Conservation (phyloP, 1,140 invertebrate genomes). For the Aphidius ervi region DNA sequence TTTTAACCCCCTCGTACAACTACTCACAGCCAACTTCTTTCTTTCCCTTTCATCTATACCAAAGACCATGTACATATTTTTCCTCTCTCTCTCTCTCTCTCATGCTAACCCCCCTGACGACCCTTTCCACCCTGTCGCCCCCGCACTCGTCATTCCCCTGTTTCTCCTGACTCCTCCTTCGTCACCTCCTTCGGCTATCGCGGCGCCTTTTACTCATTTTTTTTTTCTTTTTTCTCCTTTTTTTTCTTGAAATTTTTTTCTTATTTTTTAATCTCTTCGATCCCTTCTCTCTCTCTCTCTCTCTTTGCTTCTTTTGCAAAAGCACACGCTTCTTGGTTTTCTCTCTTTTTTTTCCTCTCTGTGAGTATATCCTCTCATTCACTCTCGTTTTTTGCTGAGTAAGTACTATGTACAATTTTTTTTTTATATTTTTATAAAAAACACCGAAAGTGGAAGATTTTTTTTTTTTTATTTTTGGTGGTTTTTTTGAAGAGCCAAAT, state of each 20-base stretch:
- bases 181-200: conserved; percentile 21
- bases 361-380: too few species aligned
- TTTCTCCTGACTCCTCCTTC: conserved; percentile 19
- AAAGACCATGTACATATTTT: not conserved
- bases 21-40: too few species aligned
- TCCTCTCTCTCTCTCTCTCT: conserved; percentile 19
- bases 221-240: conserved; percentile 1
- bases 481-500: too few species aligned
- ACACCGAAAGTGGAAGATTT: too few species aligned
- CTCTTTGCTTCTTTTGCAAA: conserved; percentile 8
- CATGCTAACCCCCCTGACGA: conserved; percentile 10
- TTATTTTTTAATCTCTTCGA: conserved; percentile 18
- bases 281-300: conserved; percentile 16
- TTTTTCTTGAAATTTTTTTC: conserved; percentile 16
- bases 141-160: conserved; percentile 4
- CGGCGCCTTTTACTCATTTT: conserved; percentile 19
- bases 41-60: too few species aligned
- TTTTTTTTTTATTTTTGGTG: too few species aligned
- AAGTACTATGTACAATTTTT: too few species aligned
- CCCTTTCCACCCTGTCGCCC: not conserved
- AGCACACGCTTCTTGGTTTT: conserved; percentile 14
- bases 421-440: too few species aligned
- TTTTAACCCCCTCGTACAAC: conserved; percentile 3
- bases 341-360: too few species aligned
- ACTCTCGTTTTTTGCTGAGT: too few species aligned